A percentile compares a stretch with the other conserved stretches of the same genome.
phyloP scores from a whole-genome alignment of 1,140 invertebrate genomes.

The Berghia stephanieae region DNA sequence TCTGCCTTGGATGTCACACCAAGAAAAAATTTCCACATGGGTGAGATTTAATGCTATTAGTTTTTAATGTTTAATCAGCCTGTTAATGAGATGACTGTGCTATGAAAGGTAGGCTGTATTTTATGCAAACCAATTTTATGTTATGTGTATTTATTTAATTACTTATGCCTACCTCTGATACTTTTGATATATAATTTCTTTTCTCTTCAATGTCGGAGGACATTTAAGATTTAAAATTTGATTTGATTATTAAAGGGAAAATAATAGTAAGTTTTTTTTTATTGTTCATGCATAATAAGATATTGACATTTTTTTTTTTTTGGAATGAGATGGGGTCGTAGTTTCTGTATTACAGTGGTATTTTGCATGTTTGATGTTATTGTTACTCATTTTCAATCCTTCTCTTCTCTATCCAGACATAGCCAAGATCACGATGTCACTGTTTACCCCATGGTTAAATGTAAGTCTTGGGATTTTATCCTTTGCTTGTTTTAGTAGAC shows the following conservation, averaged over 20 bases:
- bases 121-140: too few species aligned
- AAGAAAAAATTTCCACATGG: constrained; percentile 52
- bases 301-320: not conserved
- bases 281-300: too few species aligned
- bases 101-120: too few species aligned
- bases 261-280: too few species aligned
- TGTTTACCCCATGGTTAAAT: constrained; percentile 56
- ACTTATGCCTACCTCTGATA: too few species aligned
- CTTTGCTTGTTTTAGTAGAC: not conserved
- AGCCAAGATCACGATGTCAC: constrained; percentile 50
- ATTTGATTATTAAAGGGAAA: too few species aligned
- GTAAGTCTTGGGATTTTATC: constrained; percentile 51
- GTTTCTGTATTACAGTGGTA: too few species aligned
- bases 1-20: constrained; percentile 63
- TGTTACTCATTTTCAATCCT: not conserved
- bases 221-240: too few species aligned
- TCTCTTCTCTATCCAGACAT: constrained; percentile 49
- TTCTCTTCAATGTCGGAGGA: too few species aligned
- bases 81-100: not conserved
- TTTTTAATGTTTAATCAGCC: not conserved
- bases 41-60: constrained; percentile 52
- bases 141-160: too few species aligned
- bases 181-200: too few species aligned
- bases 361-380: not conserved
- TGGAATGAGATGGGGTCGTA: too few species aligned